phyloP scores from a whole-genome alignment of 1,140 invertebrate species.

The Drosophila nannoptera region DNA sequence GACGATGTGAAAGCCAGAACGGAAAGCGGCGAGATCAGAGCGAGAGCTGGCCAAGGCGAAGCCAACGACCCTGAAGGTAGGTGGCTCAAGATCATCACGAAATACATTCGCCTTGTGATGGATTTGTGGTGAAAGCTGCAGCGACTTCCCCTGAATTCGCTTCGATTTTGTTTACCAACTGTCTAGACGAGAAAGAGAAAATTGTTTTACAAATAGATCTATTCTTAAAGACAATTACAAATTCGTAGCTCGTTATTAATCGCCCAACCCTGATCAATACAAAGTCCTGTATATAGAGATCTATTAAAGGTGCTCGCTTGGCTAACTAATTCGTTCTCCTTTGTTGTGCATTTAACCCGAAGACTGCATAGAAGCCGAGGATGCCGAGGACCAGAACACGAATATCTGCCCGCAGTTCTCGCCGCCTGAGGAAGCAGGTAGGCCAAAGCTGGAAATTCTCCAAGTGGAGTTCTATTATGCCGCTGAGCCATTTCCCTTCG shows the following conservation, averaged over 20 bases:
- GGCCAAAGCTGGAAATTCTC: not conserved
- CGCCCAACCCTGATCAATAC: no score
- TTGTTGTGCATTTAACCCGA: conserved; percentile 1
- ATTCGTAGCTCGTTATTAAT: no score
- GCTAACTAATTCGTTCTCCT: no score
- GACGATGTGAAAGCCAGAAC: conserved; percentile 19
- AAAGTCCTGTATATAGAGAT: no score
- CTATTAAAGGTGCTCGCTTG: no score
- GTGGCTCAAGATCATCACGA: not conserved
- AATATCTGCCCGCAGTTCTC: conserved; percentile 60
- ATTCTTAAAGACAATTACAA: no score
- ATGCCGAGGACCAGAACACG: conserved; percentile 50
- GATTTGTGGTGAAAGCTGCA: not conserved
- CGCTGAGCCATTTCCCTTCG: not conserved
- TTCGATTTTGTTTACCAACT: no score
- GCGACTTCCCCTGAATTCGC: not conserved
- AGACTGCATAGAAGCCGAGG: conserved; percentile 46
- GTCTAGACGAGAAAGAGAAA: no score
- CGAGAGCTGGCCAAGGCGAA: not conserved
- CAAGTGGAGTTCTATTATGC: not conserved
- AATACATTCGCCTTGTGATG: not conserved
- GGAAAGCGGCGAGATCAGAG: conserved; percentile 5
- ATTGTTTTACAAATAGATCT: no score
- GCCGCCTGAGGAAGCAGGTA: conserved; percentile 33
- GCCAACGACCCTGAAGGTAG: conserved; percentile 34